Percentiles rank a stretch among this genome's conserved stretches.
These are phyloP conservation scores for Rousettus leschenaultii DNA, from an alignment of 2,113 vertebrate genomes.

Conservation along the genomic window DNA sequence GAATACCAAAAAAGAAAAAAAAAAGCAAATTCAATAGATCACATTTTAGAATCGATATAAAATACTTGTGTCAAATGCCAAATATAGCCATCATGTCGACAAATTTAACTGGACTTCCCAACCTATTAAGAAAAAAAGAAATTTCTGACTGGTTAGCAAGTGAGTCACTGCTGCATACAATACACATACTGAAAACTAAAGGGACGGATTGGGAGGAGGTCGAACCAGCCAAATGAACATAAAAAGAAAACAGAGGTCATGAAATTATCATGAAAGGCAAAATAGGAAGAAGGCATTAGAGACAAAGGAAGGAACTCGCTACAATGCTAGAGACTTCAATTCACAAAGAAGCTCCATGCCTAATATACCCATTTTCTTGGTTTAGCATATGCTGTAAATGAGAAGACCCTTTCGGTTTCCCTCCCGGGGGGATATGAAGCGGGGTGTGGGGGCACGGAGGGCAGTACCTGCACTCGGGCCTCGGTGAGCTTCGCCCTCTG, in stretches of 20 bases:
- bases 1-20: too few species aligned
- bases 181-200: not conserved
- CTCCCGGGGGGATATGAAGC: too few species aligned
- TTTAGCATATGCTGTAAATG: not conserved
- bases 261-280: not conserved
- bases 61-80: not conserved
- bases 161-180: not conserved
- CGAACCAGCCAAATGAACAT: not conserved
- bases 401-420: not conserved
- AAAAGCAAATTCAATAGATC: not conserved
- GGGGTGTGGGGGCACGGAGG: fast-evolving
- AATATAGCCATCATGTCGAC: not conserved
- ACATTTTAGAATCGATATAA: not conserved
- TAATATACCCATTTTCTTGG: not conserved
- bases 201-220: too few species aligned
- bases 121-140: not conserved
- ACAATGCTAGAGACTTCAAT: not conserved
- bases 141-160: not conserved
- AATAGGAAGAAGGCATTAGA: not conserved
- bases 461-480: constrained; percentile 94
- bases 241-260: not conserved
- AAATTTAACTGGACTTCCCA: not conserved
- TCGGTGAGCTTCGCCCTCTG: constrained; percentile 98
- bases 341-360: not conserved
- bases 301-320: not conserved